Percentiles rank a stretch among this genome's conserved stretches.
Conservation (phyloP, 2,113 vertebrate genomes). For the Aldabrachelys gigantea region DNA sequence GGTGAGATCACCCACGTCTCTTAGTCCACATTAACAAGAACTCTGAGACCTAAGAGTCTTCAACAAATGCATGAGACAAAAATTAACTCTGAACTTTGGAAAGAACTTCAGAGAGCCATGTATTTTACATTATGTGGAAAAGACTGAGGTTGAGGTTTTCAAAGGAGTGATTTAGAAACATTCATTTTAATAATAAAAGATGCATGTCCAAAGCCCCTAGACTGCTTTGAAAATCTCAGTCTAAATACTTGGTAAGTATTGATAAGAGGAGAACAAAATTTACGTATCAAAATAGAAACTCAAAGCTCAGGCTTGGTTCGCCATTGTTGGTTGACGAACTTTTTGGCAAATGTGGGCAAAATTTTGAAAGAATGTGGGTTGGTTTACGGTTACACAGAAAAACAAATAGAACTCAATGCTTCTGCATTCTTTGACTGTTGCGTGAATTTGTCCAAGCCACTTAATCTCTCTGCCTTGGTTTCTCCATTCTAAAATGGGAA, state of each 20-base stretch:
- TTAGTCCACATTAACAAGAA: constrained; percentile 1
- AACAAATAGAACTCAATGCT: neutral
- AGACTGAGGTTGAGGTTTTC: neutral
- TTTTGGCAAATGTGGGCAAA: neutral
- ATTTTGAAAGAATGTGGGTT: neutral
- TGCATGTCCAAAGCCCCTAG: neutral
- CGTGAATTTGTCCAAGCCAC: neutral
- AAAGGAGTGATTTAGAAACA: neutral
- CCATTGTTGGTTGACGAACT: neutral
- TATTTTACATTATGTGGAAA: neutral
- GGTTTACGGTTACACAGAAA: neutral
- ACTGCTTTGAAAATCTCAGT: neutral
- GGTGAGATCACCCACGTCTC: neutral
- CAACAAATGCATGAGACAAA: neutral
- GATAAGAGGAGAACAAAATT: neutral
- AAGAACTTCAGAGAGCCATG: neutral
- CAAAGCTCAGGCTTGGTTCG: neutral
- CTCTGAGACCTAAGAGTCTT: neutral
- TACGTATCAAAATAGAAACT: neutral
- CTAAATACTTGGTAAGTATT: neutral
- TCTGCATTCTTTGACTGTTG: neutral
- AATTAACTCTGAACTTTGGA: neutral
- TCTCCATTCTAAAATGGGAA: neutral
- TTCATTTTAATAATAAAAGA: neutral
- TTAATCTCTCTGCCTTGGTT: neutral